Evolutionary conservation across 2,888 invertebrate species (phyloP), one percentile per base, ranked within the genome.

Genomic region (Dolichopus griseipennis): DNA sequence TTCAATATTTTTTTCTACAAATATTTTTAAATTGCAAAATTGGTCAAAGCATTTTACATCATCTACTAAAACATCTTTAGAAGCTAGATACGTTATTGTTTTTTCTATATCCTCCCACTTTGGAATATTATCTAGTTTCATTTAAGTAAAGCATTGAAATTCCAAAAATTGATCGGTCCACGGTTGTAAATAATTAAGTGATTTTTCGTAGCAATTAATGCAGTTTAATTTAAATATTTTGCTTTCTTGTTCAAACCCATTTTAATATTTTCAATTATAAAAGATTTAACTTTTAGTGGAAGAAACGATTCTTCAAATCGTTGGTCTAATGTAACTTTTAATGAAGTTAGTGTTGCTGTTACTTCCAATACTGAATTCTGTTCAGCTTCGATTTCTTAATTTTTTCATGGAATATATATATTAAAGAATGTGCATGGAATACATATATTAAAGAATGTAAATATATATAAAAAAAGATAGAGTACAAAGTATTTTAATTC

Each of bases 121-220:
- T 27, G 63, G 22, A 63, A 22, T 21, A 15, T 15, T 63, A 63
- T 63, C 63, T 22, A 63, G 27, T 64, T 37, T 64, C 64, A 37
- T 64, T n/a, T 37, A 34, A 18, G 21, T 21, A 34, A 64, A 64
- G 34, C 18, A 21, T 9, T 64, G 34, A 21, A 64, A 21, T 21
- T 64, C 21, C 37, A 37, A 64, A 21, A 64, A 64, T 64, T 64
- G 64, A 64, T 64, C 21, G n/a, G 64, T 64, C 64, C 64, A 64
- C 34, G 37, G 37, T 64, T 64, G 34, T 64, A 37, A 64, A 64
- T 64, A 64, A n/a, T 64, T 21, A 21, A 64, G 21, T 64, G 64
- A 64, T 64, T 64, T 64, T 34, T 64, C 37, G 34, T 9, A 34
- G n/a, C n/a, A n/a, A n/a, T n/a, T 20, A 63, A 63, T 7, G 22